Base-by-base conservation (phyloP, 2,113 vertebrate species). In the Lipotes vexillifer region DNA sequence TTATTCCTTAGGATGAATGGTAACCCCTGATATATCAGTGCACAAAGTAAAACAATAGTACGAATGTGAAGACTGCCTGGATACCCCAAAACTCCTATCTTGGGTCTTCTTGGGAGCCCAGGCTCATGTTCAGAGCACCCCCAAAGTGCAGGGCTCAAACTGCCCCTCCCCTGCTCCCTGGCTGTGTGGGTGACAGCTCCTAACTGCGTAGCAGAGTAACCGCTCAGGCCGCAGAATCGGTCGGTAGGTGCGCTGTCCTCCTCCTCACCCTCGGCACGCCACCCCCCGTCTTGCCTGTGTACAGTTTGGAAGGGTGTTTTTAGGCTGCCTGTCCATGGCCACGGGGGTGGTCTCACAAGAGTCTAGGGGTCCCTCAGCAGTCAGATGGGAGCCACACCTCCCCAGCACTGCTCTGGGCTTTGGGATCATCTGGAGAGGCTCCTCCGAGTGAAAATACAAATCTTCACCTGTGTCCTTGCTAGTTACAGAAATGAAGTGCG, bases 201-300 rank as follows among this genome's bases (percentile, higher is more conserved):
- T 77, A 59, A 84, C 14, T 3, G 6, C 13, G 11, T 15, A 69
- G n/a, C 8, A 27, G 20, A 21, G 12, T 11, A 49, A 41, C 44
- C 33, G 44, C 23, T 80, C 49, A 46, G 72, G 72, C n/a, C 65
- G 6, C 7, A 15, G 88, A 44, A 49, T 3, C 14, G 18, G 63
- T 46, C 7, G 38, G 55, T 5, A 21, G 65, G 55, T 18, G 21
- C n/a, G 44, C 52, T 1, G 7, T 36, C 23, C 27, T 65, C 13
- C 52, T 52, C 44, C 44, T 44, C 2, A 18, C 11, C 14, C 17
- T 25, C 0, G 0, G 2, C 5, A 0, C 9, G n/a, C 44, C 17
- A 14, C 44, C 14, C 14, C 17, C 3, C 8, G 23, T 14, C 38
- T 4, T 12, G 29, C 18, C 14, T n/a, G 21, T 38, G 14, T 6